These are phyloP conservation scores for Amphiduros pacificus DNA, from an alignment of 2,888 invertebrate genomes.

Conservation along the genomic window DNA sequence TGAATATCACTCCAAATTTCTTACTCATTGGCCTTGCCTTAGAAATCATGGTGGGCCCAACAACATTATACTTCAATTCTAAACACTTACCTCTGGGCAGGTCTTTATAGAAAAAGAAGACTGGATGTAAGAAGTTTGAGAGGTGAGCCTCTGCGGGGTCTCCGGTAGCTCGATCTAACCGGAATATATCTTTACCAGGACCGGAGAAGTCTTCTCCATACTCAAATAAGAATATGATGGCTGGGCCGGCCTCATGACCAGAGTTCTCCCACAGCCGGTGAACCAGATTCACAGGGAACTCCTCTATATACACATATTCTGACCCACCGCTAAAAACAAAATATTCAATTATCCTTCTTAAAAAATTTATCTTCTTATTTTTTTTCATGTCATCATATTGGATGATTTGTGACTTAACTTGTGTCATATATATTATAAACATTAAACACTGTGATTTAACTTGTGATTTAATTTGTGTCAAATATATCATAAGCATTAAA, in stretches of 20 bases:
- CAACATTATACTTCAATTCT: no score
- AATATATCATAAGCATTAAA: no score
- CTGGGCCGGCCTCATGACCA: constrained; percentile 43
- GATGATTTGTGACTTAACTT: no score
- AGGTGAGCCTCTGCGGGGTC: constrained; percentile 57
- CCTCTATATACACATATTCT: constrained; percentile 49
- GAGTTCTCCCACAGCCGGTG: constrained; percentile 48
- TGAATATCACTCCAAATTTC: no score
- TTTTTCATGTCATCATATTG: no score
- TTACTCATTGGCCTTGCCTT: no score
- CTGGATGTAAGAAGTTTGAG: constrained; percentile 62
- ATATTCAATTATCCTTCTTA: no score
- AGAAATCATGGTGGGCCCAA: no score
- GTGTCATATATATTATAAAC: no score
- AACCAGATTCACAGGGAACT: constrained; percentile 58
- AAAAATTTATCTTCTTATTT: no score
- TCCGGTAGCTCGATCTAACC: constrained; percentile 56
- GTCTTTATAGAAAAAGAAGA: constrained; percentile 58
- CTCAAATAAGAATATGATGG: constrained; percentile 27
- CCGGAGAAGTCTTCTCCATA: constrained; percentile 32
- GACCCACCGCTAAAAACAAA: not conserved
- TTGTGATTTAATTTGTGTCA: no score
- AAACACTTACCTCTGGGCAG: constrained; percentile 54
- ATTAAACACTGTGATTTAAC: no score
- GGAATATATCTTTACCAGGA: constrained; percentile 59